These are phyloP conservation scores for Hololepta plana DNA, from an alignment of 2,888 invertebrate species.

Conservation along the genomic window DNA sequence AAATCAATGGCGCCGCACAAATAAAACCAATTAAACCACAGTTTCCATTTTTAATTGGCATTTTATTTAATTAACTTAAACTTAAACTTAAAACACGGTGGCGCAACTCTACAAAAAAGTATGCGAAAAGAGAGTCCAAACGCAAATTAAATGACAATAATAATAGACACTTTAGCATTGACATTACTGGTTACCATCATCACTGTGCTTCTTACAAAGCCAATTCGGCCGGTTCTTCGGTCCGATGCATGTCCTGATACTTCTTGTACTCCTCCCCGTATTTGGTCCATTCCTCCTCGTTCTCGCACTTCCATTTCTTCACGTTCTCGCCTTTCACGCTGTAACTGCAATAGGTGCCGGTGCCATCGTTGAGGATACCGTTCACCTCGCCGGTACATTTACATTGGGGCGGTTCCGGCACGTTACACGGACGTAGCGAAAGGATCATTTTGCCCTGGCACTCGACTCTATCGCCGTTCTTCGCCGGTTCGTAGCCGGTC, in stretches of 20 bases:
- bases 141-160: too few species aligned
- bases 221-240: slow-evolving; percentile 5
- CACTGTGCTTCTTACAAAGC: too few species aligned
- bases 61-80: too few species aligned
- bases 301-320: slow-evolving; percentile 11
- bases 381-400: slow-evolving; percentile 9
- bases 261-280: slow-evolving; percentile 6
- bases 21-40: too few species aligned
- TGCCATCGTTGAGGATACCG: slow-evolving; percentile 10
- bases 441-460: slow-evolving; percentile 9
- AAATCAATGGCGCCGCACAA: too few species aligned
- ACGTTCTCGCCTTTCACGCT: slow-evolving; percentile 6
- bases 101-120: too few species aligned
- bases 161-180: too few species aligned
- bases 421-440: slow-evolving; percentile 9
- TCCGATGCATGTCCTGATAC: too few species aligned
- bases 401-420: slow-evolving; percentile 10
- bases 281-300: slow-evolving; percentile 10
- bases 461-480: slow-evolving; percentile 7
- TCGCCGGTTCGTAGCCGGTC: slow-evolving; percentile 8
- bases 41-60: too few species aligned
- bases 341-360: slow-evolving; percentile 11
- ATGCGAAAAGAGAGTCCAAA: too few species aligned
- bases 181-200: too few species aligned
- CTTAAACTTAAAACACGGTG: too few species aligned